Conservation (phyloP, 2,888 invertebrate genomes). For the Chesias legatella region DNA sequence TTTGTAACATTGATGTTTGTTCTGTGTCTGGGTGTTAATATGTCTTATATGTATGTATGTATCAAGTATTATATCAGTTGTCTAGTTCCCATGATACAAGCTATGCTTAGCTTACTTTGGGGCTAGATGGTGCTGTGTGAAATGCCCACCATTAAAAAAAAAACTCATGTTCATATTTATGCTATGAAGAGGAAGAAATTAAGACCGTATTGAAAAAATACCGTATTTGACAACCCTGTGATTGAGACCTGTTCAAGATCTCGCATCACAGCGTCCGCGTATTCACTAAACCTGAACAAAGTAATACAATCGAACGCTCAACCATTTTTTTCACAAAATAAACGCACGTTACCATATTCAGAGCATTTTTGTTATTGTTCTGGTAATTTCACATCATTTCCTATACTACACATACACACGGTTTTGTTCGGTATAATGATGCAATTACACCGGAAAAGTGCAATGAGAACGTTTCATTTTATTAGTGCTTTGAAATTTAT, state of each 20-base stretch:
- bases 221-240: constrained; percentile 8
- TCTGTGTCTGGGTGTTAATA: too few species aligned
- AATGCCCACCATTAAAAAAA: too few species aligned
- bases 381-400: constrained; percentile 59
- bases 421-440: constrained; percentile 41
- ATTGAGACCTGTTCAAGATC: constrained; percentile 2
- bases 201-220: too few species aligned
- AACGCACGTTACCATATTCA: constrained; percentile 41
- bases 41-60: too few species aligned
- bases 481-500: constrained; percentile 25
- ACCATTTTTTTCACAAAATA: constrained; percentile 36
- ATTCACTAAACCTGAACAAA: constrained; percentile 37
- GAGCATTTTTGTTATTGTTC: constrained; percentile 48
- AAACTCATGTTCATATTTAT: too few species aligned
- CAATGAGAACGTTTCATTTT: constrained; percentile 34
- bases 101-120: too few species aligned
- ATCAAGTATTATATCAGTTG: too few species aligned
- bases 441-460: constrained; percentile 41
- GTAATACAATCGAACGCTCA: constrained; percentile 53
- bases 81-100: too few species aligned
- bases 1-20: too few species aligned
- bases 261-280: constrained; percentile 4
- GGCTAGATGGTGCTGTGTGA: too few species aligned
- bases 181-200: too few species aligned
- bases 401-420: constrained; percentile 45